These are phyloP conservation scores for Xenus cinereus DNA, from an alignment of 2,113 vertebrate species.

Conservation along the genomic window DNA sequence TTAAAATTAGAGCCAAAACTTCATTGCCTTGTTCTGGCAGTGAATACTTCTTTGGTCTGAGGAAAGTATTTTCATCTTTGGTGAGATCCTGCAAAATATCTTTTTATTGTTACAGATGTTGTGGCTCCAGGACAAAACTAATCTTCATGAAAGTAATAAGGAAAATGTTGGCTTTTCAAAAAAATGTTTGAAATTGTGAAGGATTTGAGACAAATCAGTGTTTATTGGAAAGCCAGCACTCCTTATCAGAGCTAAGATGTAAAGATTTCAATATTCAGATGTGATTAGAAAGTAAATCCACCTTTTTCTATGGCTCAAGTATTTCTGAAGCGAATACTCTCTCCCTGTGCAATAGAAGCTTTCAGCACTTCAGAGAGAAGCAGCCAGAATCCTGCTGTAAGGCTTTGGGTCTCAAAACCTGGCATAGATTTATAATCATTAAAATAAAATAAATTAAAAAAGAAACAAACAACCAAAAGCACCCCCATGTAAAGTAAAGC, in stretches of 20 bases:
- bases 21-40: not conserved
- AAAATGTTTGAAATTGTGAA: not conserved
- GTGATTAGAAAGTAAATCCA: not conserved
- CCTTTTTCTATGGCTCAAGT: not conserved
- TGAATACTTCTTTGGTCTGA: not conserved
- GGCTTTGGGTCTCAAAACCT: not conserved
- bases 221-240: not conserved
- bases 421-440: not conserved
- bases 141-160: conserved; percentile 17
- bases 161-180: not conserved
- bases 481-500: not conserved
- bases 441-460: not conserved
- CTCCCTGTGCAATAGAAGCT: not conserved
- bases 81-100: not conserved
- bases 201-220: not conserved
- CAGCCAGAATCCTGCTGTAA: not conserved
- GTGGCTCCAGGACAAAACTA: not conserved
- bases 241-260: not conserved
- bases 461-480: no score
- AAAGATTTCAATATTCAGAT: not conserved
- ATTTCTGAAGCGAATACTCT: not conserved
- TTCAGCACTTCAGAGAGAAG: not conserved
- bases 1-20: conserved; percentile 13
- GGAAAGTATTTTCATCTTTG: not conserved
- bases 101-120: conserved; percentile 39